Evolutionary conservation across 2,888 invertebrate species (phyloP), one percentile per base, ranked within the genome.

Genomic region (Sinopyrophorus schimmeli): DNA sequence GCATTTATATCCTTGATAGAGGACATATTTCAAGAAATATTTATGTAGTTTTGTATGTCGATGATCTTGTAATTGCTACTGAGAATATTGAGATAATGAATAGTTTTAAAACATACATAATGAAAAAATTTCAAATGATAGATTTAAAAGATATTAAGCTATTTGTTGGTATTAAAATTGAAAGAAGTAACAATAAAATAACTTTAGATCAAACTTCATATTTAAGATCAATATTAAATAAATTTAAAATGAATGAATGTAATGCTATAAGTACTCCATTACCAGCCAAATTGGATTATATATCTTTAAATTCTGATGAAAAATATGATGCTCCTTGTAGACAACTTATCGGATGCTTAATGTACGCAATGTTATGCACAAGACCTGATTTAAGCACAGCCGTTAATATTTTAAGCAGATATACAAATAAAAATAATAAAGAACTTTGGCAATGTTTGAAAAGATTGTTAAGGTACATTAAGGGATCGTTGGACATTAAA

Each of bases 391-490:
- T 35, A n/a, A 21, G 21, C 11, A n/a, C 7, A 3, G n/a, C 18
- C 1, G 9, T 21, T 10, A 35, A 20, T 10, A 21, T 35, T 12
- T 20, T 35, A 10, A 21, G 35, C n/a, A 18, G 35, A 14, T 35
- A 30, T 20, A 47, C 27, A 40, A 53, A 37, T 46, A 38, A 26
- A 15, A 7, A 23, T 9, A 26, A 24, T 38, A 21, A 6, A 7
- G 15, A 24, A 24, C 9, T 26, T 47, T 54, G 40, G 5, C 48
- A 20, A 23, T 51, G 17, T 46, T 35, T 44, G 31, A 37, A 37
- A 44, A 41, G 59, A 15, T 53, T 64, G 15, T 52, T 64, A 16
- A 54, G 60, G 41, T 65, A 64, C 48, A 37, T 65, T 10, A 64
- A 61, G 50, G 62, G 63, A 18, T 57, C 62, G 26, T 17, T 56